phyloP scores from a whole-genome alignment of 2,797 vertebrate species.

The Anableps anableps region DNA sequence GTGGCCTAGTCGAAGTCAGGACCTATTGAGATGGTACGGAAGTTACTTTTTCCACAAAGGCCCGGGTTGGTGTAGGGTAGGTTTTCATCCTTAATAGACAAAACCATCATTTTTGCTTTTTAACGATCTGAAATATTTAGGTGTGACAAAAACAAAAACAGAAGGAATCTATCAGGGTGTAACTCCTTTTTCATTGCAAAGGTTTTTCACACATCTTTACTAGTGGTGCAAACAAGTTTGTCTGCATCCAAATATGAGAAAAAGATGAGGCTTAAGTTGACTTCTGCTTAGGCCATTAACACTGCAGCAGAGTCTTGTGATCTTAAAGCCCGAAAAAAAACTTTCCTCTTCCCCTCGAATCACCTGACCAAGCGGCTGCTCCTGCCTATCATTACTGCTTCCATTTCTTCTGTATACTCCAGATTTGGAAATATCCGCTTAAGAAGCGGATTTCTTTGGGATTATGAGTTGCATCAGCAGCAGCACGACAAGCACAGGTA shows the following conservation, averaged over 20 bases:
- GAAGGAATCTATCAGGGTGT: not conserved
- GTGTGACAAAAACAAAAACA: not conserved
- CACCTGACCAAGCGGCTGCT: slow-evolving; percentile 48
- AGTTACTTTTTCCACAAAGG: not conserved
- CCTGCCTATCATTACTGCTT: slow-evolving; percentile 28
- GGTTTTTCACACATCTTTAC: not conserved
- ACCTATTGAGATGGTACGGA: not conserved
- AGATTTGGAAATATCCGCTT: slow-evolving; percentile 61
- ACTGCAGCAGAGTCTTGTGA: slow-evolving; percentile 29
- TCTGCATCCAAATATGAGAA: not conserved
- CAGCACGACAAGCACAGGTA: slow-evolving; percentile 7
- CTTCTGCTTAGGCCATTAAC: not conserved
- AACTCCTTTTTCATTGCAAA: not conserved
- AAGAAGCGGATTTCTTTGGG: slow-evolving; percentile 52
- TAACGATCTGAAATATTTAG: not conserved
- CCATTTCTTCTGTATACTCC: slow-evolving; percentile 19
- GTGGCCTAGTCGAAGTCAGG: not conserved
- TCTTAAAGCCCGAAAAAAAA: slow-evolving; percentile 43
- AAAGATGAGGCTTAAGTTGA: not conserved
- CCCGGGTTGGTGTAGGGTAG: not conserved
- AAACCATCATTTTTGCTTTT: not conserved
- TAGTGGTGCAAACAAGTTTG: not conserved
- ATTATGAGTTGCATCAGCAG: slow-evolving; percentile 63
- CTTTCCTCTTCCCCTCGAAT: slow-evolving; percentile 36
- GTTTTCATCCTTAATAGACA: not conserved